phyloP scores from a whole-genome alignment of 2,797 vertebrate genomes.

The Hippocampus kuda region DNA sequence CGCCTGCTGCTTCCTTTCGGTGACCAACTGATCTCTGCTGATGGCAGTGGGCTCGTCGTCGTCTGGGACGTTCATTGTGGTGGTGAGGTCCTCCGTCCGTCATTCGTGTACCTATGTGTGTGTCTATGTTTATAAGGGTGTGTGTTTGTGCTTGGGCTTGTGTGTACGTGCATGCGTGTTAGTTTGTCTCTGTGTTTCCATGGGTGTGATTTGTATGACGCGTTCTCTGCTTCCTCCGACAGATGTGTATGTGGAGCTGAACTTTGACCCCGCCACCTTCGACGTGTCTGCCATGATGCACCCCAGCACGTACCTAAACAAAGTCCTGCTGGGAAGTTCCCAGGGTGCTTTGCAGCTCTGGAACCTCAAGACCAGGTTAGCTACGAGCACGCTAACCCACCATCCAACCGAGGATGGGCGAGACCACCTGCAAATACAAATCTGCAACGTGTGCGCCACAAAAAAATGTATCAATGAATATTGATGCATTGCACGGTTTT shows the following conservation, averaged over 20 bases:
- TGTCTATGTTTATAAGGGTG: not conserved
- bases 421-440: too few relatives aligned
- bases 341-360: constrained; percentile 89
- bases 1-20: constrained; percentile 84
- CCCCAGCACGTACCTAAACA: constrained; percentile 94
- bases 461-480: too few relatives aligned
- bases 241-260: constrained; percentile 83
- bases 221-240: constrained; percentile 26
- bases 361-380: constrained; percentile 87
- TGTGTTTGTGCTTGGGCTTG: not conserved
- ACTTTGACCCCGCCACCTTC: constrained; percentile 80
- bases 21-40: constrained; percentile 86
- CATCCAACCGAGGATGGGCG: too few relatives aligned
- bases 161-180: not conserved
- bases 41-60: constrained; percentile 75
- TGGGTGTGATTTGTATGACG: not conserved
- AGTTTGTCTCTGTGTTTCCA: too few relatives aligned
- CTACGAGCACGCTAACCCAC: not conserved
- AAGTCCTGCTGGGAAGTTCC: constrained; percentile 87
- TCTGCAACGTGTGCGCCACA: too few relatives aligned
- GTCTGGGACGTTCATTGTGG: constrained; percentile 76
- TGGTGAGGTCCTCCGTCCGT: constrained; percentile 20
- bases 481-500: too few relatives aligned
- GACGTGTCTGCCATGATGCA: constrained; percentile 82
- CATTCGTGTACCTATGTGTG: too few relatives aligned